A percentile compares a stretch with the other conserved stretches of the same genome.
phyloP scores from a whole-genome alignment of 2,888 invertebrate species.

The Anoncus sp. region DNA sequence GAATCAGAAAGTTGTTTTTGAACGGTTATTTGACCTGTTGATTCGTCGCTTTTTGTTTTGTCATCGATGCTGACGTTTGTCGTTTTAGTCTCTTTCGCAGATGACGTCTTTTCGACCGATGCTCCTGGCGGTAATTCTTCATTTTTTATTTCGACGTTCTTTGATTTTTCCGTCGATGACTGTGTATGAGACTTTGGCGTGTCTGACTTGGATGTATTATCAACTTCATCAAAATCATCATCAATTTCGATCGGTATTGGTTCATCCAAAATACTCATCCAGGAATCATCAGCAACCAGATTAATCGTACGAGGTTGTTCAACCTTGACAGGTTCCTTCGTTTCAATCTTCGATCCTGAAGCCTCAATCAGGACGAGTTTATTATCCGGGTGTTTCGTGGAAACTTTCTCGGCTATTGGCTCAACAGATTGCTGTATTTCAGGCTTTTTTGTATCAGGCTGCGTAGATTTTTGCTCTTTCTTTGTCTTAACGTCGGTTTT shows the following conservation, averaged over 20 bases:
- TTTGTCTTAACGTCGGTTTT: conserved; percentile 23
- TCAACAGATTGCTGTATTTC: conserved; percentile 10
- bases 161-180: background rate
- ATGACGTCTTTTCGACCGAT: background rate
- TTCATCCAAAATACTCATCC: conserved; percentile 76
- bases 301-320: conserved; percentile 58
- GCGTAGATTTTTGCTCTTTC: conserved; percentile 10
- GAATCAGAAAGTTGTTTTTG: background rate
- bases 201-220: conserved; percentile 1
- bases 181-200: conserved; percentile 16
- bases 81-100: conserved; percentile 24
- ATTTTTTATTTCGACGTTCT: conserved; percentile 11
- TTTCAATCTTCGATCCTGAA: conserved; percentile 5
- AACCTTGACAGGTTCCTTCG: conserved; percentile 16
- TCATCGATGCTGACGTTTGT: background rate
- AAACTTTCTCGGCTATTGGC: background rate
- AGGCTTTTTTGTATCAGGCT: conserved; percentile 21
- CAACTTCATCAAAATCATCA: conserved; percentile 56
- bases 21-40: background rate
- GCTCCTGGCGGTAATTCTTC: background rate
- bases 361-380: background rate
- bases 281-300: conserved; percentile 70
- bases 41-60: conserved; percentile 1
- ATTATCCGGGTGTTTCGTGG: conserved; percentile 27
- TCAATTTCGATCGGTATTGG: conserved; percentile 74